phyloP scores from a whole-genome alignment of 1,140 invertebrate species.

The Drosophila mauritiana region DNA sequence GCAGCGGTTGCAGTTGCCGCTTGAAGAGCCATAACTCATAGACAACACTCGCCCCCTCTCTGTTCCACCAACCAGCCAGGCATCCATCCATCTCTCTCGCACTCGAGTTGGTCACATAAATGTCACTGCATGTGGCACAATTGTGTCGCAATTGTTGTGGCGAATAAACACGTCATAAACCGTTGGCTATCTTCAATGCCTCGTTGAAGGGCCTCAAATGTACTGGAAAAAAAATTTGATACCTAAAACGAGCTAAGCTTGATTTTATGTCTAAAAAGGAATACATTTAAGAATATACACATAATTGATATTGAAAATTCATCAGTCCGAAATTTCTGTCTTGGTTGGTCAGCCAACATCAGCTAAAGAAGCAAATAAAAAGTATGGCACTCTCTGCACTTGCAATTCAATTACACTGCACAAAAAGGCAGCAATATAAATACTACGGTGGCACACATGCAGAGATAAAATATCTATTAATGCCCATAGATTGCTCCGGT shows the following conservation, averaged over 20 bases:
- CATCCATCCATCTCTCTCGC: constrained; percentile 18
- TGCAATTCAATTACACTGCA: constrained; percentile 67
- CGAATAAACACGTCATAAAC: constrained; percentile 62
- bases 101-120: constrained; percentile 65
- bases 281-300: too few species aligned
- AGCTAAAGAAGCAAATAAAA: constrained; percentile 11
- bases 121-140: constrained; percentile 76
- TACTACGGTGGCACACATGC: constrained; percentile 21
- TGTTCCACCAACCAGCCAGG: constrained; percentile 2
- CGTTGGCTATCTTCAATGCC: constrained; percentile 23
- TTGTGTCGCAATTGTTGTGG: constrained; percentile 66
- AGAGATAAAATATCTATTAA: constrained; percentile 76
- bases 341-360: constrained; percentile 24
- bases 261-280: too few species aligned
- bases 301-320: too few species aligned
- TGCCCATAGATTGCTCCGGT: constrained; percentile 63
- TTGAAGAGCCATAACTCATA: constrained; percentile 70
- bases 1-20: constrained; percentile 36
- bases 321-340: background rate
- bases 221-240: background rate
- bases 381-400: constrained; percentile 41
- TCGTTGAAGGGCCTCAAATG: constrained; percentile 17
- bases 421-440: constrained; percentile 25
- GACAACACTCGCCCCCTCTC: constrained; percentile 50
- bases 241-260: background rate